Base-by-base conservation (phyloP, 2,888 invertebrate species). In the Tenthredo distinguenda region DNA sequence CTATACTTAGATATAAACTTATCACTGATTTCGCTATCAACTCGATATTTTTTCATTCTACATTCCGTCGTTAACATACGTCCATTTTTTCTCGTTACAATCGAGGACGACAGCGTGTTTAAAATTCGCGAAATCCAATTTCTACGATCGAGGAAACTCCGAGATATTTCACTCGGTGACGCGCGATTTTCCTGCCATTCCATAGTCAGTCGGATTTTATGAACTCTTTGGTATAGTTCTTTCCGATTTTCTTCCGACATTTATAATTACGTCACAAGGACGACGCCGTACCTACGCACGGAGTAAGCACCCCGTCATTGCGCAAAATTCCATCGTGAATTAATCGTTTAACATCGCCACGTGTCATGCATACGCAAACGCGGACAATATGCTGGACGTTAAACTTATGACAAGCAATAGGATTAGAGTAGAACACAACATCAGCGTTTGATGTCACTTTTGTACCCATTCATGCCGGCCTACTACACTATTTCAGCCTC, bases 261-360 rank as follows among this genome's bases (percentile, higher is more conserved):
- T 26, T 62, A n/a, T n/a, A 21, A 37, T 37, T 34, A 37, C 71
- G 71, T 40, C 34, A 62, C 62, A 31, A 71, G n/a, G 18, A 71
- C 71, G 37, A 71, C 71, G 71, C 1, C 34, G n/a, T 1, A 1
- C 26, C 26, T 31, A 37, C 37, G 31, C 10, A 65, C 65, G 65
- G 18, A 26, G 18, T 12, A 68, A 65, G 31, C 65, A 9, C 37
- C 71, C 12, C 34, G 12, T 43, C 9, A 74, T 1, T 12, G 37
- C 85, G 86, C 86, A 83, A 88, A 87, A 90, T 89, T 90, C 89
- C 88, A 84, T 86, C 86, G 86, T 88, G 90, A 90, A 89, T 90
- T 90, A 90, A 90, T 90, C 90, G 90, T 88, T 90, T 90, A 88
- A 90, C 89, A 89, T 89, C 89, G 88, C 85, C 87, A 87, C 88